phyloP scores from a whole-genome alignment of 2,888 invertebrate genomes.

The Urechis unicinctus region DNA sequence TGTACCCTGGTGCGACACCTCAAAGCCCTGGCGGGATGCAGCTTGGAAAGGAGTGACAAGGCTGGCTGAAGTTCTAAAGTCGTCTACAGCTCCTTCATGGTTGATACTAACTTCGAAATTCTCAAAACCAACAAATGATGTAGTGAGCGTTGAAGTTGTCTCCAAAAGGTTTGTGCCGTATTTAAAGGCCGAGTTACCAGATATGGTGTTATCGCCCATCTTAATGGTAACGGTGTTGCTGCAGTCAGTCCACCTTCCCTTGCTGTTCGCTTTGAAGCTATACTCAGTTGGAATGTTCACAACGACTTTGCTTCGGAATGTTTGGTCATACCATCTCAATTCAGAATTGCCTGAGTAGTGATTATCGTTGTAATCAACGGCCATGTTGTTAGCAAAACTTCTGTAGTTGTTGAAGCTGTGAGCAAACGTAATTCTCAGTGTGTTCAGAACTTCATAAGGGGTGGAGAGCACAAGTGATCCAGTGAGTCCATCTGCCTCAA shows the following conservation, averaged over 20 bases:
- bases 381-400: constrained; percentile 6
- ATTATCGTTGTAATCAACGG: constrained; percentile 7
- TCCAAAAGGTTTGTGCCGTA: constrained; percentile 1
- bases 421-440: neutral
- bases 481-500: neutral
- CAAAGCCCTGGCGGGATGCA: constrained; percentile 4
- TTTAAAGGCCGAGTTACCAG: neutral
- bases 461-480: neutral
- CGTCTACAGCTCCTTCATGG: constrained; percentile 12
- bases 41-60: constrained; percentile 13
- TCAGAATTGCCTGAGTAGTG: constrained; percentile 7
- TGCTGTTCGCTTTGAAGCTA: constrained; percentile 11
- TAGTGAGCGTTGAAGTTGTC: constrained; percentile 3
- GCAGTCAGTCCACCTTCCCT: constrained; percentile 10
- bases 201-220: neutral
- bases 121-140: constrained; percentile 3
- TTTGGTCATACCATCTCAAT: constrained; percentile 5
- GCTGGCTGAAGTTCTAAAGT: constrained; percentile 11
- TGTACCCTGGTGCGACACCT: constrained; percentile 1
- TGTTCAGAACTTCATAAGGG: neutral
- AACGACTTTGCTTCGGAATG: constrained; percentile 1
- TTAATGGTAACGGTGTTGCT: constrained; percentile 9
- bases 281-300: constrained; percentile 12
- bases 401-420: constrained; percentile 6
- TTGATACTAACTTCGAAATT: constrained; percentile 5